Conservation (phyloP, 2,797 vertebrate genomes). For the Miichthys miiuy region DNA sequence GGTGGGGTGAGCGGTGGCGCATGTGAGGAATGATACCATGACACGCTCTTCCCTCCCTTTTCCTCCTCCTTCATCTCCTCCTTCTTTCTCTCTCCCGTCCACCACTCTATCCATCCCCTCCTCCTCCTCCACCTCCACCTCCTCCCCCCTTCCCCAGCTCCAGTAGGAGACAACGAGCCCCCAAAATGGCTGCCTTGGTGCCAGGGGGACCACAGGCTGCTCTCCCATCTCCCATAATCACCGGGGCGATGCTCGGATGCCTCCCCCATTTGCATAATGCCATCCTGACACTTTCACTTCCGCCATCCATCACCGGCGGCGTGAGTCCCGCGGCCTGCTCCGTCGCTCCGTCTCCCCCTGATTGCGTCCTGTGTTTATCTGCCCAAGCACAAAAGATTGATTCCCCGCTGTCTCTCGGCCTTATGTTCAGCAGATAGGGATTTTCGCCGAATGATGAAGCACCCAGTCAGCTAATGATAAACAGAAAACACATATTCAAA, state of each 20-base stretch:
- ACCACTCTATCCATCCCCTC: conserved; percentile 51
- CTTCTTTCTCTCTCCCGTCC: conserved; percentile 41
- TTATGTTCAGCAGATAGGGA: conserved; percentile 91
- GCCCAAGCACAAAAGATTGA: conserved; percentile 93
- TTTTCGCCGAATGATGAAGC: conserved; percentile 90
- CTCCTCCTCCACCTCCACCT: background rate
- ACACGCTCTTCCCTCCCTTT: conserved; percentile 77
- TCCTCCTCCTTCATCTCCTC: conserved; percentile 72
- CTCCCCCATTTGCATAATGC: conserved; percentile 97
- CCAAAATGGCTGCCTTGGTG: conserved; percentile 94
- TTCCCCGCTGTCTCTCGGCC: conserved; percentile 91
- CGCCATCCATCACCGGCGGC: conserved; percentile 93
- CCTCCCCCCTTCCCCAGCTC: conserved; percentile 34
- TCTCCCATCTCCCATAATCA: conserved; percentile 96
- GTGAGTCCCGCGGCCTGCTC: conserved; percentile 88
- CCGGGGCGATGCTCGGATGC: conserved; percentile 95
- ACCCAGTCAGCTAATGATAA: conserved; percentile 87
- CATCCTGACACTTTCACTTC: conserved; percentile 96
- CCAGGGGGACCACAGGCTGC: conserved; percentile 93
- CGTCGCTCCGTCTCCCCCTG: conserved; percentile 89
- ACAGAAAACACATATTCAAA: conserved; percentile 91
- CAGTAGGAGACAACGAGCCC: conserved; percentile 74
- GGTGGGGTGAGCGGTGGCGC: conserved; percentile 68
- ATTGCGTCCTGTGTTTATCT: conserved; percentile 90
- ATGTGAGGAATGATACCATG: conserved; percentile 84